Base-by-base conservation (phyloP, 2,113 vertebrate species). In the Hippoglossus stenolepis region DNA sequence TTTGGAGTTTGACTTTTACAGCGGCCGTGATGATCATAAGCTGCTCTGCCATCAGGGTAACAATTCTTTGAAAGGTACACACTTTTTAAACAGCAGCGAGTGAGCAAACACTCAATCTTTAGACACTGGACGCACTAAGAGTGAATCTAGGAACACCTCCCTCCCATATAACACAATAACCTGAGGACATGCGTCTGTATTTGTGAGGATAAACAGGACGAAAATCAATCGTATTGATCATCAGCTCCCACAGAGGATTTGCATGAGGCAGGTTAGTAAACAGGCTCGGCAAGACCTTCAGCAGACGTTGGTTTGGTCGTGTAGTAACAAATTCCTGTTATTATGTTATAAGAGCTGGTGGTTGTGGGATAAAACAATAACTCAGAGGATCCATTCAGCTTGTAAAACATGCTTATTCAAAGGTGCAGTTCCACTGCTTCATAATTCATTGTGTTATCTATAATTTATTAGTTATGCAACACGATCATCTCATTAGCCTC, bases 391-490 rank as follows among this genome's bases (percentile, higher is more conserved):
- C 67, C 4, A 64, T 59, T 61, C 47, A 68, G 54, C 69, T 68
- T 53, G 74, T 51, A 43, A 15, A 53, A 3, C 77, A 60, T 67
- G 65, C 24, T 72, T 71, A 67, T 59, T 76, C 13, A 64, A 60
- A 73, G 2, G 17, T 80, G 73, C 9, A 7, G 65, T 76, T 59
- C 20, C 67, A 68, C 65, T n/a, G 60, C 49, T 76, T 73, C 21
- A 76, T 76, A 76, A 74, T 87, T 73, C 18, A 83, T 57, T 1
- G 11, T 62, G 56, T 68, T 57, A 75, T 74, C 67, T 79, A 70
- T 80, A 64, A 82, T 73, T 70, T 26, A 84, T 71, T 53, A 51
- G 54, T 38, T 35, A 26, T 72, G 80, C 72, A 82, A 75, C 58
- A 67, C 12, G 13, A 71, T 75, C 59, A 69, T 21, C 40, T 49